phyloP scores from a whole-genome alignment of 64 coral and sea anemone genomes.

The Stylophora pistillata region DNA sequence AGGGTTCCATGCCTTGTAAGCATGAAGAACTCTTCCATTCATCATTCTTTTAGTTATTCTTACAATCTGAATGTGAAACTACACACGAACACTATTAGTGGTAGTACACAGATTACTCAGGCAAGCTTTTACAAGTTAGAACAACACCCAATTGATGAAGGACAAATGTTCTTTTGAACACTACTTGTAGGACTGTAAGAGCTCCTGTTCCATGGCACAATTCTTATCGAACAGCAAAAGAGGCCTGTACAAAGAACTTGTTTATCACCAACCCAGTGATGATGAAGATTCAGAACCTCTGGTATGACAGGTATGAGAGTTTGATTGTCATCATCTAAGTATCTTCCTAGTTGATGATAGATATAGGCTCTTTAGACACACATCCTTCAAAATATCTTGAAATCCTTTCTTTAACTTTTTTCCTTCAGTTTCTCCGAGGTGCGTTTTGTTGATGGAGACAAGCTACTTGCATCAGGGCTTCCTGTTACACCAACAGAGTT shows the following conservation, averaged over 20 bases:
- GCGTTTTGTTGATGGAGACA: conserved; percentile 86
- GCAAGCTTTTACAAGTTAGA: background rate
- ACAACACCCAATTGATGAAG: background rate
- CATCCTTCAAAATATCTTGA: too few relatives aligned
- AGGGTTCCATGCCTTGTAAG: too few relatives aligned
- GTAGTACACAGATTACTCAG: too few relatives aligned
- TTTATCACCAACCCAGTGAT: conserved; percentile 98
- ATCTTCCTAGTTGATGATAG: too few relatives aligned
- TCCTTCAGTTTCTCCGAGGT: conserved; percentile 66
- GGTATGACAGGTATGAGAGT: conserved; percentile 83
- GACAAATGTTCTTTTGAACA: background rate
- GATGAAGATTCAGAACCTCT: conserved; percentile 99
- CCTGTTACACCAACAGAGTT: conserved; percentile 91
- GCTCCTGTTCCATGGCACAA: conserved; percentile 97
- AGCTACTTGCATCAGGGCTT: conserved; percentile 75
- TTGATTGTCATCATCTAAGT: background rate
- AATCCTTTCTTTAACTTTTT: background rate
- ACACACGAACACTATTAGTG: too few relatives aligned
- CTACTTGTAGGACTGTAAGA: conserved; percentile 74
- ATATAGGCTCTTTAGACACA: too few relatives aligned
- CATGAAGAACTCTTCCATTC: too few relatives aligned
- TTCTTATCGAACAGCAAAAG: conserved; percentile 65
- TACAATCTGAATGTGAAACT: too few relatives aligned
- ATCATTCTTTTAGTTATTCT: too few relatives aligned
- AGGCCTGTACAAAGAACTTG: conserved; percentile 78